These are phyloP conservation scores for Acanthopagrus latus DNA, from an alignment of 2,797 vertebrate species.

Conservation along the genomic window DNA sequence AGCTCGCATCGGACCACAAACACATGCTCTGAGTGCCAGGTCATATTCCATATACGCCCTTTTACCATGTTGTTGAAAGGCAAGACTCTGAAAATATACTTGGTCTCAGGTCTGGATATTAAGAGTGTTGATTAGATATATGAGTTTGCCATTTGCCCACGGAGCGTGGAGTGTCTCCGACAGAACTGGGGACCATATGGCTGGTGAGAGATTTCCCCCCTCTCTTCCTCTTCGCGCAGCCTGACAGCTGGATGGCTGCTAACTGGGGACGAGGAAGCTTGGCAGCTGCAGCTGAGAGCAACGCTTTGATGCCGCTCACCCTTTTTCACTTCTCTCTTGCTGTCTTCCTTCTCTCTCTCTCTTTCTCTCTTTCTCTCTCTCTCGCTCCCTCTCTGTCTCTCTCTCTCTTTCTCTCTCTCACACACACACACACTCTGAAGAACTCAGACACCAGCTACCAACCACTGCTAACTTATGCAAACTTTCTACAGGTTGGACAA, in stretches of 20 bases:
- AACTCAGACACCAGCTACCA: constrained; percentile 44
- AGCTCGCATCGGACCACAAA: constrained; percentile 19
- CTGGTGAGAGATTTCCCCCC: constrained; percentile 93
- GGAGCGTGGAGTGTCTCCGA: constrained; percentile 86
- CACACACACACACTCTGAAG: constrained; percentile 20
- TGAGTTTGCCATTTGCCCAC: constrained; percentile 90
- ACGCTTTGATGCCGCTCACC: constrained; percentile 88
- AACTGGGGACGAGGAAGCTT: constrained; percentile 90
- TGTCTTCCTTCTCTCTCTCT: constrained; percentile 49
- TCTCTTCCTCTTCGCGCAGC: constrained; percentile 87
- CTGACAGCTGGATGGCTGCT: constrained; percentile 91
- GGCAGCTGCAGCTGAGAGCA: constrained; percentile 93
- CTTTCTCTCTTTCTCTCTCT: constrained; percentile 41
- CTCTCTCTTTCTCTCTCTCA: constrained; percentile 16
- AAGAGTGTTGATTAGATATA: constrained; percentile 88
- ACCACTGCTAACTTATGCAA: constrained; percentile 84
- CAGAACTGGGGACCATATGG: constrained; percentile 94
- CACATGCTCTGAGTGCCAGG: constrained; percentile 40
- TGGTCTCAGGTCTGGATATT: constrained; percentile 87
- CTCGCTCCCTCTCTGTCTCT: constrained; percentile 35
- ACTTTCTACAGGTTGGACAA: constrained; percentile 88
- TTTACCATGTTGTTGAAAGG: constrained; percentile 73
- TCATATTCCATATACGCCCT: constrained; percentile 29
- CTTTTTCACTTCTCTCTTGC: constrained; percentile 72
- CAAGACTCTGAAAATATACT: constrained; percentile 77